Evolutionary conservation across 1,140 invertebrate genomes (phyloP), one percentile per base, ranked within the genome.

Genomic region (Drosophila persimilis): DNA sequence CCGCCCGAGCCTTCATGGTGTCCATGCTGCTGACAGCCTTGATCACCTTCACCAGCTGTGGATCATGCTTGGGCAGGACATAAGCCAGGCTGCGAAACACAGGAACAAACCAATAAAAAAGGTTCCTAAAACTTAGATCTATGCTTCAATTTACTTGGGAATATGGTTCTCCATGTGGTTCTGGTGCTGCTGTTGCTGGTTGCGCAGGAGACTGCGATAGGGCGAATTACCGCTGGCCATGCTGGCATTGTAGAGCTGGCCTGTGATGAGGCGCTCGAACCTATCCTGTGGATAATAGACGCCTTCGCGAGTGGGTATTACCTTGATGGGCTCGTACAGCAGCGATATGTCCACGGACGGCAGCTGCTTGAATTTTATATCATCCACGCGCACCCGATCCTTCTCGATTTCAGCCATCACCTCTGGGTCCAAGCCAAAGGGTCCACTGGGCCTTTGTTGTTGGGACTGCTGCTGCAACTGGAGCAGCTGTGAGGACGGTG

Each of bases 371-470:
- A 91, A 89, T 20, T 75, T 77, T 47, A 90, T 88, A 64, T 90
- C 89, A 76, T 88, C 91, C 29, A 70, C 85, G 29, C 78, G 84
- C 13, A 81, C 78, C 91, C 91, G 90, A 56, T 88, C 90, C 45
- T 88, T 90, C 79, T 95, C 94, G 24, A 95, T 93, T 69, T 93
- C 93, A 17, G 94, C 92, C 70, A 96, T 93, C 24, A 95, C 92
- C 48, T 94, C 92, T 17, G 94, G 93, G 79, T 96, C 95, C 17
- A 96, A 86, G 11, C 95, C 94, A 85, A 95, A 96, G 7, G 95
- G 95, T 45, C 95, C 95, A 0, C 92, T 92, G 15, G 90, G 74
- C 31, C 67, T 66, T 13, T 73, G 69, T 50, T 90, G 89, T 45
- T 76, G 72, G n/a, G 66, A 71, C 56, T 88, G 89, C 17, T 86